Percentiles rank a stretch among this genome's conserved stretches.
Evolutionary conservation across 2,113 vertebrate species (phyloP).

Genomic region (Crotophaga sulcirostris): DNA sequence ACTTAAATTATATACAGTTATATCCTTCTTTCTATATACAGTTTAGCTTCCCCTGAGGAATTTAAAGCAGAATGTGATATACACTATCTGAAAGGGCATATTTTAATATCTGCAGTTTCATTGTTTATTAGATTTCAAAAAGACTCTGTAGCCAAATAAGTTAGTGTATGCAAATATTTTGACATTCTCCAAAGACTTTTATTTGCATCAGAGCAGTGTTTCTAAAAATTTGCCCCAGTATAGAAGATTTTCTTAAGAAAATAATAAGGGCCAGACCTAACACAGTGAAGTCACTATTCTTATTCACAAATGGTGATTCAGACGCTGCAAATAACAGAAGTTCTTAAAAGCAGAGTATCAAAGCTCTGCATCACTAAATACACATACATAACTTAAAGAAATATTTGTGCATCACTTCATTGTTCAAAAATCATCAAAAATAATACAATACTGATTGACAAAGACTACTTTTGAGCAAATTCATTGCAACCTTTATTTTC

Average conservation of each 20-base stretch:
- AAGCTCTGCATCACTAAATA: background rate
- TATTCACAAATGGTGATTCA: background rate
- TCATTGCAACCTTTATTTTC: background rate
- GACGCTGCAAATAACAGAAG: background rate
- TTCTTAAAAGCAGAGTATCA: background rate
- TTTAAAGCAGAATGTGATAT: background rate
- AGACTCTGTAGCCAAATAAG: background rate
- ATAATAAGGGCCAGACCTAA: background rate
- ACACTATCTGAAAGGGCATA: slow-evolving; percentile 27
- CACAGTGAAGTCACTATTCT: background rate
- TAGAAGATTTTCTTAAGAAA: background rate
- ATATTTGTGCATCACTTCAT: background rate
- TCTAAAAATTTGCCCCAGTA: background rate
- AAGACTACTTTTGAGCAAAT: background rate
- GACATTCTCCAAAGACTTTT: background rate
- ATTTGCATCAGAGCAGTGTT: background rate
- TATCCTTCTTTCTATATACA: background rate
- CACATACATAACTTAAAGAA: background rate
- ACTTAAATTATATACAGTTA: background rate
- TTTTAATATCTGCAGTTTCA: slow-evolving; percentile 22
- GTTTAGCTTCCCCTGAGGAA: background rate
- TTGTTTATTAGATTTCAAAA: slow-evolving; percentile 10
- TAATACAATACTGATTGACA: background rate
- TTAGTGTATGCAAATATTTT: background rate
- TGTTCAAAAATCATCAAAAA: background rate